Conservation (phyloP, 1,140 invertebrate species). For the Brachionus plicatilis region DNA sequence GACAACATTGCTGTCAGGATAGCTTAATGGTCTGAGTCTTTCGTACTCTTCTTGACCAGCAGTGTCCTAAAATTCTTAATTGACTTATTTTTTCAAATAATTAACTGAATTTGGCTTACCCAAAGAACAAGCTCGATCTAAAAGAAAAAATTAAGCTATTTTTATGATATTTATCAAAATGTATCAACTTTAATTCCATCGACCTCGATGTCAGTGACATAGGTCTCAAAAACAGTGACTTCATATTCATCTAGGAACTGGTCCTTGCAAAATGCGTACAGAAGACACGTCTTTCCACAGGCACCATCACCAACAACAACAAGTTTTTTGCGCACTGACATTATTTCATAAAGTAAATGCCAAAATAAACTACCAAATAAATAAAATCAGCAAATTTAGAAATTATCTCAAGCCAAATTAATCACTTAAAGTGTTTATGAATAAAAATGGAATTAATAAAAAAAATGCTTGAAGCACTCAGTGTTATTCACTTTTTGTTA, state of each 20-base stretch:
- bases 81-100: background rate
- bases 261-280: background rate
- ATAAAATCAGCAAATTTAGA: background rate
- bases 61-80: constrained; percentile 7
- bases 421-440: background rate
- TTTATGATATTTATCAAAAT: background rate
- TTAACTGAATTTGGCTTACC: constrained; percentile 53
- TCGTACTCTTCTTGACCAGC: constrained; percentile 38
- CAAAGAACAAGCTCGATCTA: background rate
- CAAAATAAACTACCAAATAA: background rate
- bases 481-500: background rate
- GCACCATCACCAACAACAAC: constrained; percentile 39
- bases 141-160: background rate
- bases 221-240: constrained; percentile 39
- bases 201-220: background rate
- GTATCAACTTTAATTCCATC: background rate
- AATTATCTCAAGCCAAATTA: background rate
- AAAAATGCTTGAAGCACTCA: background rate
- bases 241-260: constrained; percentile 28
- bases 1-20: constrained; percentile 45
- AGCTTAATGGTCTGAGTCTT: background rate
- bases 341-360: background rate
- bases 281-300: constrained; percentile 30
- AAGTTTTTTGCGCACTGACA: constrained; percentile 19
- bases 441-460: background rate